These are phyloP conservation scores for Parazoanthus atlanticus DNA, from an alignment of 92 coral and sea anemone genomes.

Conservation along the genomic window DNA sequence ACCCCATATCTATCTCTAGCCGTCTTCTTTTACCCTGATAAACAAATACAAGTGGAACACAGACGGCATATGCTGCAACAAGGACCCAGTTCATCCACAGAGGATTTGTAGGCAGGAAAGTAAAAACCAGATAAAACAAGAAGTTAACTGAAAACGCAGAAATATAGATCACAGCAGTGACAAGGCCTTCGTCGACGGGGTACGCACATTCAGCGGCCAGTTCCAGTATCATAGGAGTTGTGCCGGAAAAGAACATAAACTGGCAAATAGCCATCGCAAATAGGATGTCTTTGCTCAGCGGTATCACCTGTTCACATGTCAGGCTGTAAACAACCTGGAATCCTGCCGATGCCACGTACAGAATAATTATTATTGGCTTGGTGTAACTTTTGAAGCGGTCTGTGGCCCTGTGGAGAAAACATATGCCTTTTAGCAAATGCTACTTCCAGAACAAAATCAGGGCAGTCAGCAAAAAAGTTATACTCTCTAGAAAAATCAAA, in stretches of 20 bases:
- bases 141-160: constrained; percentile 39
- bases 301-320: constrained; percentile 43
- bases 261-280: constrained; percentile 39
- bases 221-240: constrained; percentile 48
- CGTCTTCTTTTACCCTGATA: constrained; percentile 21
- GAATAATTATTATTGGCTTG: constrained; percentile 32
- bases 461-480: too few species aligned
- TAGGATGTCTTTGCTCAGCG: constrained; percentile 35
- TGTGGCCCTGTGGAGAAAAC: constrained; percentile 33
- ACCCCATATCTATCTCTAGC: constrained; percentile 19
- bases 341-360: constrained; percentile 40
- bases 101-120: constrained; percentile 33
- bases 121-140: constrained; percentile 41
- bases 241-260: constrained; percentile 48
- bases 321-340: constrained; percentile 42
- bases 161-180: constrained; percentile 34
- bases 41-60: neutral
- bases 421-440: neutral
- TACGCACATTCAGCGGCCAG: constrained; percentile 54
- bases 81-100: constrained; percentile 57
- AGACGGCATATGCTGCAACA: constrained; percentile 30
- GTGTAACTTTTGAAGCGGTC: constrained; percentile 48
- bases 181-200: constrained; percentile 53
- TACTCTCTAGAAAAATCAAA: too few species aligned
- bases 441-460: neutral